Percentiles rank a stretch among this genome's conserved stretches.
phyloP scores from a whole-genome alignment of 2,113 vertebrate genomes.

The Ameiurus melas region DNA sequence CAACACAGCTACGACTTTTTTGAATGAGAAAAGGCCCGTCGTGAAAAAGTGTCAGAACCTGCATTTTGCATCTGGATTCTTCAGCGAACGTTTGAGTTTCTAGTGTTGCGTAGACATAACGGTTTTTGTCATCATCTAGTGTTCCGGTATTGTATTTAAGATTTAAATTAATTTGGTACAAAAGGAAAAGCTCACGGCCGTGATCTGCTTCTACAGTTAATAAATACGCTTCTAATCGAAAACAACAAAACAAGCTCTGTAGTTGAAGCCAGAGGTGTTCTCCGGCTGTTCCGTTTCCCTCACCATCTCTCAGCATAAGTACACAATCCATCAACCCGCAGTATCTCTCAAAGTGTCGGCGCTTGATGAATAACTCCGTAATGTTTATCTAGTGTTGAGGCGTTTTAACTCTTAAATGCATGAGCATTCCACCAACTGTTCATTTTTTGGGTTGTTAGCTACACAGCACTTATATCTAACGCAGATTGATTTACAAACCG shows the following conservation, averaged over 20 bases:
- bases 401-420: slow-evolving; percentile 36
- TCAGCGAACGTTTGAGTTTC: neutral
- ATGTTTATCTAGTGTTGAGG: slow-evolving; percentile 41
- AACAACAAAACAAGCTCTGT: slow-evolving; percentile 11
- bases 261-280: slow-evolving; percentile 14
- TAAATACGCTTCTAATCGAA: neutral
- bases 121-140: neutral
- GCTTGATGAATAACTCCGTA: slow-evolving; percentile 48
- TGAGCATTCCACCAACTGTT: slow-evolving; percentile 8
- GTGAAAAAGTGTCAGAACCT: neutral
- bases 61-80: neutral
- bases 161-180: neutral
- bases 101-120: neutral
- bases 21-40: neutral
- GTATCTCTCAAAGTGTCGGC: slow-evolving; percentile 33
- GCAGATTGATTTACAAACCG: neutral
- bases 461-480: neutral
- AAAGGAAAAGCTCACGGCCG: neutral
- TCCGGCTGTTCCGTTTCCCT: slow-evolving; percentile 31
- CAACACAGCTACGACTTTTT: neutral
- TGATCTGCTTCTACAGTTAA: neutral
- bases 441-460: neutral
- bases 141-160: neutral
- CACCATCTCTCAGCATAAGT: slow-evolving; percentile 38
- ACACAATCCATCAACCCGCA: slow-evolving; percentile 42